These are phyloP conservation scores for Xenus cinereus DNA, from an alignment of 2,113 vertebrate species.

Conservation along the genomic window DNA sequence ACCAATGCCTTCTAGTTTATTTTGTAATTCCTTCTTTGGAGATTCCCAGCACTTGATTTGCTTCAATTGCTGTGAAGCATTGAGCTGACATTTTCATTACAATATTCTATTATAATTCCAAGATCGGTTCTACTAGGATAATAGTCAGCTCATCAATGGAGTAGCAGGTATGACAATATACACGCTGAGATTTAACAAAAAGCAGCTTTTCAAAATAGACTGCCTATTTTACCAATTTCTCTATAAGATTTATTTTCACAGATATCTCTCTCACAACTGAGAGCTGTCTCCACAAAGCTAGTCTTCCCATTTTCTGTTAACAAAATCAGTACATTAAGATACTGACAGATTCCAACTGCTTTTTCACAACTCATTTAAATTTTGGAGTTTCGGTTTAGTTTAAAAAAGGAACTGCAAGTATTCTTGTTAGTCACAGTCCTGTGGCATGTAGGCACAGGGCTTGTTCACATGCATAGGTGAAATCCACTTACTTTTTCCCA, in stretches of 20 bases:
- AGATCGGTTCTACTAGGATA: not conserved
- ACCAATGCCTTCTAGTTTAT: not conserved
- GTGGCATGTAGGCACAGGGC: not conserved
- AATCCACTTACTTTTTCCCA: conserved; percentile 89
- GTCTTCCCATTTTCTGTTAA: not conserved
- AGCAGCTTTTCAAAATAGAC: not conserved
- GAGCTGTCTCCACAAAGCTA: not conserved
- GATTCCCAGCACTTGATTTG: not conserved
- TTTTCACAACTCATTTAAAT: not conserved
- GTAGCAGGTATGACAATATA: not conserved
- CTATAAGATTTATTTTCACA: not conserved
- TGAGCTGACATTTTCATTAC: not conserved
- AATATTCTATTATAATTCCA: not conserved
- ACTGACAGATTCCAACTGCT: not conserved
- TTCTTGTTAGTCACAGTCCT: not conserved
- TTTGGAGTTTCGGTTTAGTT: not conserved
- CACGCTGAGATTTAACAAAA: not conserved
- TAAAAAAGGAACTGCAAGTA: not conserved
- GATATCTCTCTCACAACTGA: not conserved
- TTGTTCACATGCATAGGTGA: not conserved
- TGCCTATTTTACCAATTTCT: not conserved
- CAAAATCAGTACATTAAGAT: not conserved
- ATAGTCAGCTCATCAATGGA: not conserved
- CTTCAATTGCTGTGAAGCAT: not conserved
- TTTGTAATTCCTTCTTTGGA: not conserved